These are phyloP conservation scores for Harpalus rufipes DNA, from an alignment of 2,888 invertebrate genomes.

Conservation along the genomic window DNA sequence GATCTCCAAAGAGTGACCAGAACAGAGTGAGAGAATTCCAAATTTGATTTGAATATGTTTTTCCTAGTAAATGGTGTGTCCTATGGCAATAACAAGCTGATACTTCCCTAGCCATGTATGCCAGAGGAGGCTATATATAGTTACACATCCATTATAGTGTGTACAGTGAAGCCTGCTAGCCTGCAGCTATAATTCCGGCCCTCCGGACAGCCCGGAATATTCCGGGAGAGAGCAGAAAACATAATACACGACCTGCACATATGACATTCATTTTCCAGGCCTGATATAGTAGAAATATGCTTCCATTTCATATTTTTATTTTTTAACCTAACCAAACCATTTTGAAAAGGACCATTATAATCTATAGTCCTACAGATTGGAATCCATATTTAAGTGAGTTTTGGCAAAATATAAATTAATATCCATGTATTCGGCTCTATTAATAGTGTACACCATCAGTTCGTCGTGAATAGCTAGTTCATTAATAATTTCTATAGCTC, in stretches of 20 bases:
- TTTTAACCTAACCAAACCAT: too few species aligned
- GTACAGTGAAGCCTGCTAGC: neutral
- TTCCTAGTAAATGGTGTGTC: neutral
- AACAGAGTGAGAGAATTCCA: neutral
- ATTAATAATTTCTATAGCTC: conserved; percentile 2
- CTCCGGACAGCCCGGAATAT: neutral
- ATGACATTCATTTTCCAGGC: conserved; percentile 48
- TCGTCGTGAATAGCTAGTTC: neutral
- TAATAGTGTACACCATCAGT: too few species aligned
- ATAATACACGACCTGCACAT: neutral
- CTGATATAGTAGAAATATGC: conserved; percentile 63
- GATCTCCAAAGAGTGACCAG: too few species aligned
- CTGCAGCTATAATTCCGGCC: neutral
- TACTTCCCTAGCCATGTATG: neutral
- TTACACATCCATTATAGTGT: neutral
- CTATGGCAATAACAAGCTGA: neutral
- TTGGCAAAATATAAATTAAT: too few species aligned
- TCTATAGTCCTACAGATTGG: too few species aligned
- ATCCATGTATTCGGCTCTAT: too few species aligned
- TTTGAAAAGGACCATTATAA: too few species aligned
- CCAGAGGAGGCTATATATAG: neutral
- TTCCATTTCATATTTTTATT: neutral
- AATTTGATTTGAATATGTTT: neutral
- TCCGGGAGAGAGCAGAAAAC: neutral
- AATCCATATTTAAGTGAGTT: too few species aligned